A percentile compares a stretch with the other conserved stretches of the same genome.
Evolutionary conservation across 1,140 invertebrate species (phyloP).

Genomic region (Metopolophium dirhodum): DNA sequence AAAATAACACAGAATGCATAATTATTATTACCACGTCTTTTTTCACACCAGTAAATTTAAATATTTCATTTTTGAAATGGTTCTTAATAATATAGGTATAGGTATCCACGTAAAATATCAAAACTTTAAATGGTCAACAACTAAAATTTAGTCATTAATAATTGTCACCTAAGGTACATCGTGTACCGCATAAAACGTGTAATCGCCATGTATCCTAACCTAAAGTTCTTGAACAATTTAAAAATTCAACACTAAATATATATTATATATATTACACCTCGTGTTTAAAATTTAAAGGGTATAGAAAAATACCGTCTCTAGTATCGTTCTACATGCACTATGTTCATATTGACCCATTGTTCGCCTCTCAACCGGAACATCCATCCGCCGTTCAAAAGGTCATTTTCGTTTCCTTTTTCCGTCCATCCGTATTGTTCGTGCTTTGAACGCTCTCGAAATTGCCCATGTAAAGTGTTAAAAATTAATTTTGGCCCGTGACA

Average conservation of each 20-base stretch:
- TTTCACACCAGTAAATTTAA: too few relatives aligned
- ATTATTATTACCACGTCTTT: neutral
- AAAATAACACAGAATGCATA: neutral
- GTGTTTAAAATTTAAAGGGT: neutral
- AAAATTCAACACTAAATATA: neutral
- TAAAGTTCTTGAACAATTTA: neutral
- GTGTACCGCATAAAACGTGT: neutral
- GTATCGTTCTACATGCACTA: neutral
- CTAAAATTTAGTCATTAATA: neutral
- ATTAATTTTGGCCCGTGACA: slow-evolving; percentile 2
- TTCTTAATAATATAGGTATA: neutral
- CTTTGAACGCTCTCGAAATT: neutral
- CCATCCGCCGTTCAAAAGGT: neutral
- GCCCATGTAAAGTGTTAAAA: neutral
- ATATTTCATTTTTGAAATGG: neutral
- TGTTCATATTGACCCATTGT: slow-evolving; percentile 18
- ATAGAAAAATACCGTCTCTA: neutral
- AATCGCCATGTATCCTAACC: neutral
- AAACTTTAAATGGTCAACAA: neutral
- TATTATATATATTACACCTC: neutral
- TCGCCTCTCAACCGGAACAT: slow-evolving; percentile 17
- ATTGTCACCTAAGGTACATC: neutral
- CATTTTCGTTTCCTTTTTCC: neutral
- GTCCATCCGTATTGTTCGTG: neutral
- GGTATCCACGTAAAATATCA: neutral